Evolutionary conservation across 2,113 vertebrate genomes (phyloP).

Genomic region (Ailuropoda melanoleuca): DNA sequence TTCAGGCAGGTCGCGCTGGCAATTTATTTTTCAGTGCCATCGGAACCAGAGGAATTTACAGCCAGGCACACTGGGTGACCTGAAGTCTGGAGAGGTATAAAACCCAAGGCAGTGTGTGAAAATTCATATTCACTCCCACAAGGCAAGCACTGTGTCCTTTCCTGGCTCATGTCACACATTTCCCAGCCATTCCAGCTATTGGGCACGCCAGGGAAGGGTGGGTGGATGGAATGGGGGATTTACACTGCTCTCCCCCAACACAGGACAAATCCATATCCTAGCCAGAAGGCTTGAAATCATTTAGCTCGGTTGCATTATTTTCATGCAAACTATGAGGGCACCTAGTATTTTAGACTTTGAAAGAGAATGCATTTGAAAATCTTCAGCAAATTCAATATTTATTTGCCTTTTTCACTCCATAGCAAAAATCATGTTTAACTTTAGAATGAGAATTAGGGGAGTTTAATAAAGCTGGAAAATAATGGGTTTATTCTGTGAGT

Average conservation of each 20-base stretch:
- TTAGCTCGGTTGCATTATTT: background rate
- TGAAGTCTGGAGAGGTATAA: background rate
- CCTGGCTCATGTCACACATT: background rate
- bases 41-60: background rate
- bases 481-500: background rate
- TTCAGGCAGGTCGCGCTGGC: background rate
- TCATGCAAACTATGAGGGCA: background rate
- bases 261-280: background rate
- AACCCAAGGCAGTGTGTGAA: background rate
- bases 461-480: background rate
- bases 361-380: background rate
- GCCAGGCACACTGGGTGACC: background rate
- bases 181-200: background rate
- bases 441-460: background rate
- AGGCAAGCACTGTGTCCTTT: background rate
- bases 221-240: background rate
- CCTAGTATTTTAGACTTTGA: background rate
- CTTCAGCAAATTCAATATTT: background rate
- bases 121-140: background rate
- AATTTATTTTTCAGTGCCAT: background rate
- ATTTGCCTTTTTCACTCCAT: background rate
- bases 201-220: background rate
- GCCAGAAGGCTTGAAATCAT: background rate
- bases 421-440: background rate
- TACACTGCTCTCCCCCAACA: background rate